Conservation (phyloP, 2,888 invertebrate species). For the Sipunculus nudus region DNA sequence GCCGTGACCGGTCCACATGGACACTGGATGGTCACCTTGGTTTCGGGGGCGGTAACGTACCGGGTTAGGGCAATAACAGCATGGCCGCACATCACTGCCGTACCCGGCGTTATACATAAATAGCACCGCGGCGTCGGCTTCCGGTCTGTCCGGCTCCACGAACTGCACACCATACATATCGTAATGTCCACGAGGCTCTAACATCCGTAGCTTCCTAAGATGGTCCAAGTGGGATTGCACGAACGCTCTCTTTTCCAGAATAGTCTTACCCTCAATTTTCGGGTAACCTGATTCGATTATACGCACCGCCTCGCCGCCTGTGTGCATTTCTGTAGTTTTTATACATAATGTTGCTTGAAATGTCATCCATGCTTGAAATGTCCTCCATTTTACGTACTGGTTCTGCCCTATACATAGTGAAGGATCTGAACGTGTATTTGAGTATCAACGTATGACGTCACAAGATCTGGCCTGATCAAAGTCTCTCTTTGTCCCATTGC, state of each 20-base stretch:
- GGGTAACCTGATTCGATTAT: conserved; percentile 62
- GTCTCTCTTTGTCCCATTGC: too few relatives aligned
- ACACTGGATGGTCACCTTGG: conserved; percentile 59
- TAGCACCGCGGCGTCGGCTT: conserved; percentile 59
- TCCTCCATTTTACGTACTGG: too few relatives aligned
- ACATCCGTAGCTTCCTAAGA: conserved; percentile 61
- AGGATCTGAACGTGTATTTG: too few relatives aligned
- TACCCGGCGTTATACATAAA: conserved; percentile 66
- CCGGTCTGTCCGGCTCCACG: conserved; percentile 52
- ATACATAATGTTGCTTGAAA: too few relatives aligned
- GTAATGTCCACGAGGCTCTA: conserved; percentile 66
- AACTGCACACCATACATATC: conserved; percentile 66
- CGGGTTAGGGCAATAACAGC: conserved; percentile 63
- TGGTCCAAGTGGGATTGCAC: conserved; percentile 49
- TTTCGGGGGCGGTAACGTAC: conserved; percentile 54
- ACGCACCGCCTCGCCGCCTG: conserved; percentile 64
- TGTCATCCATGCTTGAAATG: too few relatives aligned
- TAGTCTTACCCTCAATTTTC: conserved; percentile 47
- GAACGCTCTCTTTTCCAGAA: conserved; percentile 59
- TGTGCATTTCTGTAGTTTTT: conserved; percentile 65
- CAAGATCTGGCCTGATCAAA: too few relatives aligned
- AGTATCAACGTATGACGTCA: too few relatives aligned
- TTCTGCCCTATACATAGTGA: too few relatives aligned
- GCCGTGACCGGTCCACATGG: conserved; percentile 65
- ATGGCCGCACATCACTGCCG: conserved; percentile 67